Conservation (phyloP, 1,140 invertebrate genomes). For the Araneus ventricosus region DNA sequence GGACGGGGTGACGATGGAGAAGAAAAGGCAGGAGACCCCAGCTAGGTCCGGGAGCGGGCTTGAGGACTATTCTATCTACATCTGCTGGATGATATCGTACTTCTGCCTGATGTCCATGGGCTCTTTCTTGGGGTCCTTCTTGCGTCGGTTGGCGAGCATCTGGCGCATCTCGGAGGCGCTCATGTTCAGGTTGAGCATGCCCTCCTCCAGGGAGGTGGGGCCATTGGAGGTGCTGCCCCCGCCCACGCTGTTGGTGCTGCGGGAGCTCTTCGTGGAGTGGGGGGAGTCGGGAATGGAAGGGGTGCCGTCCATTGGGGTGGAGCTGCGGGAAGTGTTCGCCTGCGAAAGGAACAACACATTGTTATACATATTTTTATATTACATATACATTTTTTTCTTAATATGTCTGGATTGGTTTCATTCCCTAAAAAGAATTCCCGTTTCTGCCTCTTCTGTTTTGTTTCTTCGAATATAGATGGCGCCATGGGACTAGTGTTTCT, state of each 20-base stretch:
- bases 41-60: background rate
- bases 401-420: no score
- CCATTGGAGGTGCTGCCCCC: constrained; percentile 23
- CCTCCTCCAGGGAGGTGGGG: constrained; percentile 10
- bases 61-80: constrained; percentile 83
- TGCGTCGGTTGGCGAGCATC: constrained; percentile 90
- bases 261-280: constrained; percentile 55
- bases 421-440: no score
- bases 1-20: background rate
- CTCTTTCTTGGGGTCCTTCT: constrained; percentile 93
- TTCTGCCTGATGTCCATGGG: constrained; percentile 93
- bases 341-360: background rate
- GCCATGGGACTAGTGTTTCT: no score
- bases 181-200: constrained; percentile 88
- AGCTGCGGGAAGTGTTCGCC: constrained; percentile 70
- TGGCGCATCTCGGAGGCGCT: constrained; percentile 92
- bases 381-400: no score
- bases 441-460: no score
- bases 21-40: background rate
- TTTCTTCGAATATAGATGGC: no score
- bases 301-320: constrained; percentile 69
- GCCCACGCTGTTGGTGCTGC: constrained; percentile 67
- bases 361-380: no score
- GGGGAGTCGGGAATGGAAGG: constrained; percentile 72
- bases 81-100: constrained; percentile 94